These are phyloP conservation scores for Garrulus glandarius DNA, from an alignment of 2,797 vertebrate species.

Conservation along the genomic window DNA sequence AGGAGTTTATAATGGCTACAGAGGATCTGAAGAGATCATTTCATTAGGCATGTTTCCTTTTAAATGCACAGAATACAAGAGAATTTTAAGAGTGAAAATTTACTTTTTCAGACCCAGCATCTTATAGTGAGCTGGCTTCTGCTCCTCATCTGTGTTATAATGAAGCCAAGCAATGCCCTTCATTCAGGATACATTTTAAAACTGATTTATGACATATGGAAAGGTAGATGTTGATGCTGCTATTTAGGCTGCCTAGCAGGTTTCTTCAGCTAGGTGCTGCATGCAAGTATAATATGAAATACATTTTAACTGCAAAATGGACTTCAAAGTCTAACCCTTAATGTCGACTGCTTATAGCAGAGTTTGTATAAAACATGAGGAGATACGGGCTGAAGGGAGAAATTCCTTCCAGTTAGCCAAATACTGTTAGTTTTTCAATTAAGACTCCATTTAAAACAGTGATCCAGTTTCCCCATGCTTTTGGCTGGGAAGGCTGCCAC, in stretches of 20 bases:
- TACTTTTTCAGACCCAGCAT: neutral
- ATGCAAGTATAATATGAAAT: neutral
- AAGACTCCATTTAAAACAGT: neutral
- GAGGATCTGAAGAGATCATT: neutral
- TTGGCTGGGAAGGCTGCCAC: neutral
- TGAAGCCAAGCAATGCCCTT: neutral
- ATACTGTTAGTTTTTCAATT: neutral
- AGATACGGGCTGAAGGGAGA: neutral
- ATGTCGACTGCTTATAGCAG: neutral
- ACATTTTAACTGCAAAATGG: neutral
- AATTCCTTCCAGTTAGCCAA: neutral
- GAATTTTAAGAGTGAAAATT: neutral
- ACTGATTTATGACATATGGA: neutral
- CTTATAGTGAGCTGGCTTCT: neutral
- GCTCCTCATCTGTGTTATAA: neutral
- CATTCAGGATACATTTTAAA: neutral
- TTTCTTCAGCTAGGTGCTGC: neutral
- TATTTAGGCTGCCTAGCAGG: neutral
- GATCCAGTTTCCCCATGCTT: neutral
- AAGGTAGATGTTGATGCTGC: neutral
- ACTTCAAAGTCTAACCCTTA: neutral
- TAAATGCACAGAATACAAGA: neutral
- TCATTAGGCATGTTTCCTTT: neutral
- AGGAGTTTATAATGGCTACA: neutral
- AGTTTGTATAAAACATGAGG: neutral